Percentiles rank a stretch among this genome's conserved stretches.
phyloP scores from a whole-genome alignment of 2,113 vertebrate genomes.

The Chionomys nivalis region DNA sequence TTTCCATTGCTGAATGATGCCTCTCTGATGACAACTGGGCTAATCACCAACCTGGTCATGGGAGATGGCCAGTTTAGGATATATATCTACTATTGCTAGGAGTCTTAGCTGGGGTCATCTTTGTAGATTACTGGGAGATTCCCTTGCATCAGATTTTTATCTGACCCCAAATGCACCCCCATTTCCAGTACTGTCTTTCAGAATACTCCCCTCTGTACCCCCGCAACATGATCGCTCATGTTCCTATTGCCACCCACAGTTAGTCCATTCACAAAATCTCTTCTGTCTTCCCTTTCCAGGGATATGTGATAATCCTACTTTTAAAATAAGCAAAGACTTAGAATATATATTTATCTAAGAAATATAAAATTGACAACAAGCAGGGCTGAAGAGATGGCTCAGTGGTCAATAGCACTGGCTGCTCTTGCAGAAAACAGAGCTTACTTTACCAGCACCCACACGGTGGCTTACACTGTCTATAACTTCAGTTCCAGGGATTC shows the following conservation, averaged over 20 bases:
- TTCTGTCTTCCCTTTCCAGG: not conserved
- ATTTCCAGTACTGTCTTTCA: not conserved
- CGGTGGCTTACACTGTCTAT: not conserved
- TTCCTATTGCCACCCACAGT: not conserved
- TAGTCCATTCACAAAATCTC: not conserved
- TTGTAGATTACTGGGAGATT: no score
- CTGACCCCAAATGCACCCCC: no score
- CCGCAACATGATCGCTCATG: no score
- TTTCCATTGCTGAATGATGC: not conserved
- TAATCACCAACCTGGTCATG: not conserved
- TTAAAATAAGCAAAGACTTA: not conserved
- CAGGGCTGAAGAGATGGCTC: not conserved
- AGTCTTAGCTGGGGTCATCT: not conserved
- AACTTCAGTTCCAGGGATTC: not conserved
- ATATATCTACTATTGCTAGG: not conserved
- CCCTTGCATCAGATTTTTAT: not conserved
- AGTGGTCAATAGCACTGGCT: not conserved
- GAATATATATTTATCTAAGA: not conserved
- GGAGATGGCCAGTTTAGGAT: not conserved
- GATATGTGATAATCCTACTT: not conserved
- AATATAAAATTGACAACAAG: not conserved
- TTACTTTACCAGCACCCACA: no score
- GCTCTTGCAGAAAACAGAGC: not conserved
- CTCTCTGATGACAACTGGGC: not conserved
- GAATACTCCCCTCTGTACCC: not conserved